Evolutionary conservation across 2,888 invertebrate genomes (phyloP).

Genomic region (Tetranychus piercei): DNA sequence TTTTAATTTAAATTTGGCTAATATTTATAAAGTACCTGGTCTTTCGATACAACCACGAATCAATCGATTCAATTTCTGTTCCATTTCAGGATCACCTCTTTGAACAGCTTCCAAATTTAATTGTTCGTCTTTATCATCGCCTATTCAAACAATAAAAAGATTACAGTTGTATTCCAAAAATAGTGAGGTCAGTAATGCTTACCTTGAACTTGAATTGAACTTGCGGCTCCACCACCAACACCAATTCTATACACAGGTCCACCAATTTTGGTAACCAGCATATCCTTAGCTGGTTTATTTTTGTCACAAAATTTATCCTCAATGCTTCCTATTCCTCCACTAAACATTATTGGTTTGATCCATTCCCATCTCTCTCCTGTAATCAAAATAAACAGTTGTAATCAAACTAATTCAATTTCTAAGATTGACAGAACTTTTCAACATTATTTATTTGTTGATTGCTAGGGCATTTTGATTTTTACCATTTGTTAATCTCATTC

Average conservation of each 20-base stretch:
- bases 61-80: constrained; percentile 82
- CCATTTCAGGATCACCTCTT: constrained; percentile 93
- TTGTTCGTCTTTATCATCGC: constrained; percentile 51
- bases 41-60: constrained; percentile 78
- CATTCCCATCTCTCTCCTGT: constrained; percentile 55
- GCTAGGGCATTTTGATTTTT: constrained; percentile 27
- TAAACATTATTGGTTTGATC: constrained; percentile 98
- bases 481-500: constrained; percentile 43
- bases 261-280: constrained; percentile 81
- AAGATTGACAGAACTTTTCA: not conserved
- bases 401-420: too few species aligned
- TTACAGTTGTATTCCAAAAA: not conserved
- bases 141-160: not conserved
- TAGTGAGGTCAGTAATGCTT: not conserved
- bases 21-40: constrained; percentile 33
- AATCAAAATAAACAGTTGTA: not conserved
- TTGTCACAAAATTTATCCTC: constrained; percentile 63
- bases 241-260: constrained; percentile 92
- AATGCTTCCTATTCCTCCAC: constrained; percentile 82
- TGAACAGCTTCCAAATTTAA: constrained; percentile 93
- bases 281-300: constrained; percentile 53
- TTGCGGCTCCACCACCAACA: constrained; percentile 94
- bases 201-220: constrained; percentile 83
- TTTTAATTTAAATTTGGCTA: too few species aligned
- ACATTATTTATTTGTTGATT: not conserved